These are phyloP conservation scores for Drosophila engyochracea DNA, from an alignment of 2,888 invertebrate genomes.

Conservation along the genomic window DNA sequence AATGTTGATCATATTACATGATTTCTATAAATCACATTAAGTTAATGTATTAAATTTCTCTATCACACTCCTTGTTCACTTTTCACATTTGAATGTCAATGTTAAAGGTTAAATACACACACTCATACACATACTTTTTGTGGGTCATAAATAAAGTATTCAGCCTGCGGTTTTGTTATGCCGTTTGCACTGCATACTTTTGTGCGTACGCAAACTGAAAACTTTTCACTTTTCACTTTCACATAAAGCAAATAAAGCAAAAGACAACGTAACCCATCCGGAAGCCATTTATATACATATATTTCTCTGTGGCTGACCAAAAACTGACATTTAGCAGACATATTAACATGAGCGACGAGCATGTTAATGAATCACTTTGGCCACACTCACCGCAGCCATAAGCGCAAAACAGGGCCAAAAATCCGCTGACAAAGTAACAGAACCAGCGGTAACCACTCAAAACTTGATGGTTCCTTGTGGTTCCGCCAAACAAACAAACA, in stretches of 20 bases:
- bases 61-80: slow-evolving; percentile 16
- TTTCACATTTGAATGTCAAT: slow-evolving; percentile 22
- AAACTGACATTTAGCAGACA: slow-evolving; percentile 59
- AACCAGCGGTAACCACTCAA: slow-evolving; percentile 40
- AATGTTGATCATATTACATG: slow-evolving; percentile 5
- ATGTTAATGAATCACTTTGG: slow-evolving; percentile 72
- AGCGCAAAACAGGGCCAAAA: slow-evolving; percentile 21
- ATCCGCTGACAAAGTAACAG: slow-evolving; percentile 14
- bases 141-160: slow-evolving; percentile 51
- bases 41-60: background rate
- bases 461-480: slow-evolving; percentile 44
- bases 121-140: background rate
- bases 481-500: slow-evolving; percentile 6
- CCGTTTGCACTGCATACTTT: slow-evolving; percentile 23
- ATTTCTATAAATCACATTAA: slow-evolving; percentile 17
- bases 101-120: slow-evolving; percentile 4
- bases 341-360: slow-evolving; percentile 62
- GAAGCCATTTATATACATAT: slow-evolving; percentile 24
- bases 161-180: slow-evolving; percentile 31
- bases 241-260: slow-evolving; percentile 25
- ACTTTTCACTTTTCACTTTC: slow-evolving; percentile 61
- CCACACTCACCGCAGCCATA: slow-evolving; percentile 58
- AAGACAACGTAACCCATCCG: slow-evolving; percentile 1
- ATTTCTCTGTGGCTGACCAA: slow-evolving; percentile 46
- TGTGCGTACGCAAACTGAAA: slow-evolving; percentile 29